Conservation (phyloP, 2,888 invertebrate genomes). For the Eristalis arbustorum region DNA sequence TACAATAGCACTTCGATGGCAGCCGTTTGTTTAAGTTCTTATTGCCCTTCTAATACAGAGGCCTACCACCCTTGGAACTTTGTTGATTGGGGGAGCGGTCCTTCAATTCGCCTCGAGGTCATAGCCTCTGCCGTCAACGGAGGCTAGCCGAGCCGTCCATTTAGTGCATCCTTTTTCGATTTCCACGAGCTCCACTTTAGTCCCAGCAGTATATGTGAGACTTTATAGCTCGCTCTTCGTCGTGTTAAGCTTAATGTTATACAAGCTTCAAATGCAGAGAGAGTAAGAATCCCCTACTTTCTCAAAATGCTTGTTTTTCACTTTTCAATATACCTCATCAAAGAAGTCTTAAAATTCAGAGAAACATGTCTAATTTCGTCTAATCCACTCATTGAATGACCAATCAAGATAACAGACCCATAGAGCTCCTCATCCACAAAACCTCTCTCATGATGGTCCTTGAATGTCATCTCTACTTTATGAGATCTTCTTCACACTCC, state of each 20-base stretch:
- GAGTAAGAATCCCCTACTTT: neutral
- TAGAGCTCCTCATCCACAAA: neutral
- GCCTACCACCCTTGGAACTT: too few relatives aligned
- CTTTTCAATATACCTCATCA: neutral
- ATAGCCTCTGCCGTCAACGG: too few relatives aligned
- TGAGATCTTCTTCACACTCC: neutral
- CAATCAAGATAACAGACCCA: neutral
- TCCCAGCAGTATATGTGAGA: too few relatives aligned
- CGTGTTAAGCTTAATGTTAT: neutral
- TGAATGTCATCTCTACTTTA: neutral
- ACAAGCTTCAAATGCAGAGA: neutral
- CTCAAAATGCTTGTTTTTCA: neutral
- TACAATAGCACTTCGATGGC: too few relatives aligned
- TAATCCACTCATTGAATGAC: neutral
- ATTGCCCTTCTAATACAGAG: too few relatives aligned
- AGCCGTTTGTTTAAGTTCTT: too few relatives aligned
- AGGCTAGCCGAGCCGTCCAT: too few relatives aligned
- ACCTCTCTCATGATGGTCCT: neutral
- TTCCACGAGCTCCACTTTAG: too few relatives aligned
- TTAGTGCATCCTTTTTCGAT: too few relatives aligned
- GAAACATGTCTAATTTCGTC: neutral
- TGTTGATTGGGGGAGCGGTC: too few relatives aligned
- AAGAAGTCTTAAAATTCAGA: neutral
- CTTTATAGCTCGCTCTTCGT: too few relatives aligned
- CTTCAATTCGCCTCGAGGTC: too few relatives aligned